Evolutionary conservation across 2,797 vertebrate species (phyloP).

Genomic region (Diplodus puntazzo): DNA sequence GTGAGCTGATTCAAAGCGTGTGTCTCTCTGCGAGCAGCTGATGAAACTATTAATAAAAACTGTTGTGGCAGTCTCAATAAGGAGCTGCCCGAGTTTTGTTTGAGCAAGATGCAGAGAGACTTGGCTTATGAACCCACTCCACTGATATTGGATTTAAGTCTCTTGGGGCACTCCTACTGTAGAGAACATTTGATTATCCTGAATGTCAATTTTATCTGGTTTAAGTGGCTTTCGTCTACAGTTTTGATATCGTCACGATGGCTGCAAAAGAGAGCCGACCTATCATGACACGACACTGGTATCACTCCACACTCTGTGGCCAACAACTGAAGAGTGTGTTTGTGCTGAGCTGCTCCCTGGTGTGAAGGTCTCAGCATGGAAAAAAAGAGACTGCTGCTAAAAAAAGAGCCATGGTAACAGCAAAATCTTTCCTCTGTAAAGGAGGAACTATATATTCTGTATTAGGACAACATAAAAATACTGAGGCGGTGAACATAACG

Average conservation of each 20-base stretch:
- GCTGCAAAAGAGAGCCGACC: background rate
- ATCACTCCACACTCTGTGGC: background rate
- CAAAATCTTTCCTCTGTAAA: background rate
- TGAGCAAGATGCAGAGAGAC: conserved; percentile 5
- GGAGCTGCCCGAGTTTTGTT: conserved; percentile 3
- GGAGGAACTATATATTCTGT: background rate
- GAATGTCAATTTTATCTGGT: background rate
- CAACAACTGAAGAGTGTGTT: conserved; percentile 1
- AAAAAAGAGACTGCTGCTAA: conserved; percentile 29
- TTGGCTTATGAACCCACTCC: conserved; percentile 1
- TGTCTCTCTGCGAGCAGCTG: conserved; percentile 17
- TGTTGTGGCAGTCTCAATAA: conserved; percentile 9
- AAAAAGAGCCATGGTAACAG: conserved; percentile 24
- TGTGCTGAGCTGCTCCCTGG: conserved; percentile 26
- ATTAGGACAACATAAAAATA: background rate
- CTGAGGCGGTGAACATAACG: background rate
- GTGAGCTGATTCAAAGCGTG: conserved; percentile 21
- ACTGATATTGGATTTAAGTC: background rate
- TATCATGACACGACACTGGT: background rate
- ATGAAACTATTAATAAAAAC: conserved; percentile 27
- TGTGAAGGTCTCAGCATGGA: conserved; percentile 27
- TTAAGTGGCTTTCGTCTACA: background rate
- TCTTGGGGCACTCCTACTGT: background rate
- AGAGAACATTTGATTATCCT: conserved; percentile 8
- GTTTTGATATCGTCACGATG: background rate